Base-by-base conservation (phyloP, 1,140 invertebrate genomes). In the Pararge aegeria region DNA sequence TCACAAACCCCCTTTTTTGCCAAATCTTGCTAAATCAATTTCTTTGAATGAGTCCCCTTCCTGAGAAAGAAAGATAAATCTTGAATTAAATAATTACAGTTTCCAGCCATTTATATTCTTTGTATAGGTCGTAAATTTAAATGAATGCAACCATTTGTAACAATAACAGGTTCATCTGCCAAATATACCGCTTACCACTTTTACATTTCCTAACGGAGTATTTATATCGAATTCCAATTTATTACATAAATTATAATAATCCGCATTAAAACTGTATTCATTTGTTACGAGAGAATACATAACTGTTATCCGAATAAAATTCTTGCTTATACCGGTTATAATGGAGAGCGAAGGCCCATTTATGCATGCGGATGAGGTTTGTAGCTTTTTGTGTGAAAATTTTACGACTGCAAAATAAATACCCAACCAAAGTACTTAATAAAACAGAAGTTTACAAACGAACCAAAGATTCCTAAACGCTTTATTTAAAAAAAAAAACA, bases 201-300 rank as follows among this genome's bases (percentile, higher is more conserved):
- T 20, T 46, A 46, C 20, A 20, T 46, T 24, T 46, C 10, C 16
- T 46, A 46, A 46, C 16, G 42, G 42, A 20, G 19, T 5, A n/a
- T 46, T 46, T 46, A 21, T 20, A 46, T 46, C 19, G 42, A 20
- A 46, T 20, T 20, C 42, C 42, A 20, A 46, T 20, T 46, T 46
- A 46, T 46, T 46, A 46, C 42, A 46, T 46, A 46, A 46, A 46
- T 46, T 20, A 20, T 46, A 20, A 20, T 46, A 20, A 20, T 46
- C 42, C 42, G 18, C 13, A 20, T 20, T 20, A 46, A 46, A 46
- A 46, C 42, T 18, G 42, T 46, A 46, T 20, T 20, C 42, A 20
- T 20, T 19, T 10, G 18, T 46, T 46, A 46, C 42, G 42, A 46
- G 42, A 46, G 42, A 46, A 46, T 46, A 19, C 42, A 20, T 46